Evolutionary conservation across 2,797 vertebrate genomes (phyloP).

Genomic region (Myoxocephalus aenaeus): DNA sequence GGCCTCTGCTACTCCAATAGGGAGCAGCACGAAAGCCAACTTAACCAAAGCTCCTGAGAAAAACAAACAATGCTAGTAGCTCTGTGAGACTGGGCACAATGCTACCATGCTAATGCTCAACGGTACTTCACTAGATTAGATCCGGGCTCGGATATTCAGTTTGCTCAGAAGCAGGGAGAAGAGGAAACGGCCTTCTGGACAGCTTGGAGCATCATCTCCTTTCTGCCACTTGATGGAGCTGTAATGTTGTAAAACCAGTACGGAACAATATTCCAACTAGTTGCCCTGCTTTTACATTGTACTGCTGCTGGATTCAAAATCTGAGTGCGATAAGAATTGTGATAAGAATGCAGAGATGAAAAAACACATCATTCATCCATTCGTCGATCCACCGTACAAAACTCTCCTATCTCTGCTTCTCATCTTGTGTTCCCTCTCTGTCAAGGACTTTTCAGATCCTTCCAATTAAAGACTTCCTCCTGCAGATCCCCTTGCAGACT

Average conservation of each 20-base stretch:
- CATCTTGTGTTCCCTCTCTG: constrained; percentile 47
- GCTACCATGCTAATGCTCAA: neutral
- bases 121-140: neutral
- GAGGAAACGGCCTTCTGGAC: neutral
- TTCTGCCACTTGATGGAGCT: constrained; percentile 51
- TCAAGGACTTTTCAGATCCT: constrained; percentile 69
- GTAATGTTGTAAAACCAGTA: neutral
- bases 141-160: too few species aligned
- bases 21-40: neutral
- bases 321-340: neutral
- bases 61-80: neutral
- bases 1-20: neutral
- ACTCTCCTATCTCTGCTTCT: constrained; percentile 36
- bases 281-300: neutral
- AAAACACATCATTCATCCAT: neutral
- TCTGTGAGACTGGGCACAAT: neutral
- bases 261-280: neutral
- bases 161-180: neutral
- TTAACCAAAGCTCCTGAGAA: neutral
- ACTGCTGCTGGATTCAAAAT: neutral
- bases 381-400: neutral
- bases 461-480: constrained; percentile 72
- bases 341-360: neutral
- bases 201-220: neutral
- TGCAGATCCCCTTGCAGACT: constrained; percentile 68